Conservation (phyloP, 2,113 vertebrate species). For the Lampris megalopsis region DNA sequence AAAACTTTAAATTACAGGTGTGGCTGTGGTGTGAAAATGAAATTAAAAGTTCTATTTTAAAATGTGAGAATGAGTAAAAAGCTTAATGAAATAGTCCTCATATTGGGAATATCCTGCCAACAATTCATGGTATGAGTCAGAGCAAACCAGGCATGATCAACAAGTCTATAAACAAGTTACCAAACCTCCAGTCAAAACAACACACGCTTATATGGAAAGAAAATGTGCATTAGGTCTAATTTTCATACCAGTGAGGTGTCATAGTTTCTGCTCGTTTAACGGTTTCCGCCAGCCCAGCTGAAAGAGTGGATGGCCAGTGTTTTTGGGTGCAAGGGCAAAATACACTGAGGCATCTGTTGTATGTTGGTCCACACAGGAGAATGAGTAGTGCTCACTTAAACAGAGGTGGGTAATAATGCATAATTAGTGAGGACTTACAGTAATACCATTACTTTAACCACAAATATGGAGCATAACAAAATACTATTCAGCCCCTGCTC, state of each 20-base stretch:
- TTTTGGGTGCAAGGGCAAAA: slow-evolving; percentile 37
- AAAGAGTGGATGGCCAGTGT: slow-evolving; percentile 49
- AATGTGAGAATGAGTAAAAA: slow-evolving; percentile 11
- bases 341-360: slow-evolving; percentile 53
- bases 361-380: slow-evolving; percentile 19
- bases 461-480: no score
- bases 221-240: slow-evolving; percentile 51
- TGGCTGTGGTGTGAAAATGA: not conserved
- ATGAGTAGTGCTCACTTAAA: slow-evolving; percentile 14
- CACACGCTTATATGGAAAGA: slow-evolving; percentile 50
- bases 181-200: slow-evolving; percentile 44
- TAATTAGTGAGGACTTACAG: no score
- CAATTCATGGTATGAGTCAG: slow-evolving; percentile 28
- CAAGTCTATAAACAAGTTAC: slow-evolving; percentile 51
- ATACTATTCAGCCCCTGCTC: no score
- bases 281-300: slow-evolving; percentile 65
- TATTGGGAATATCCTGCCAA: slow-evolving; percentile 3
- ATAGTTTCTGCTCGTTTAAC: slow-evolving; percentile 74
- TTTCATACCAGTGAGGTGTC: slow-evolving; percentile 70
- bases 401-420: no score
- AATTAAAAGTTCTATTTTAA: slow-evolving; percentile 18
- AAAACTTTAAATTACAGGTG: no score
- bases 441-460: no score
- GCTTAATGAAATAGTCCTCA: slow-evolving; percentile 5
- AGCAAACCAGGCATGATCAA: slow-evolving; percentile 31